phyloP scores from a whole-genome alignment of 2,113 vertebrate genomes.

The Loxodonta africana region DNA sequence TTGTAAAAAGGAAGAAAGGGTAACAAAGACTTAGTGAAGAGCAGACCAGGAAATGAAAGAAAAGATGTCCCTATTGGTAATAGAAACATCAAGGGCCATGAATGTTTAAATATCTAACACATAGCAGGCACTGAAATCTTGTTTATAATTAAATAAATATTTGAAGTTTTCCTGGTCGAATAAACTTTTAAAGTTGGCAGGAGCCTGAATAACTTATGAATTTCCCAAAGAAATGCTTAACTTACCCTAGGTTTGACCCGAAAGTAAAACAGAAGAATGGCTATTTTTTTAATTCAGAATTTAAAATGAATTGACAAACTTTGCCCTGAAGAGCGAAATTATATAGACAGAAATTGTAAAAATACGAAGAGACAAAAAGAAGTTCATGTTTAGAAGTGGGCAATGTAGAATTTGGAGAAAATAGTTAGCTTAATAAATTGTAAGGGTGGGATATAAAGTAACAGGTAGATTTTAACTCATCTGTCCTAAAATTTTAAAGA shows the following conservation, averaged over 20 bases:
- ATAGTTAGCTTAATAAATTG: background rate
- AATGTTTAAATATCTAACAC: background rate
- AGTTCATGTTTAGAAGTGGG: background rate
- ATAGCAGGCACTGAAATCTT: background rate
- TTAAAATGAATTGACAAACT: background rate
- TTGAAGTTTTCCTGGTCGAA: conserved; percentile 21
- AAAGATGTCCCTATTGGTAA: conserved; percentile 4
- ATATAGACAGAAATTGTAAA: background rate
- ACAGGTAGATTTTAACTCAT: background rate
- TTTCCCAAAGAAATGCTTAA: background rate
- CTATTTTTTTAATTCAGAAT: background rate
- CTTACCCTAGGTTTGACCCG: background rate
- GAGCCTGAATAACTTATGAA: background rate
- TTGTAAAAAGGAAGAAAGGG: background rate
- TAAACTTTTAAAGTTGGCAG: background rate
- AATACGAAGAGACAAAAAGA: background rate
- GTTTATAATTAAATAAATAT: background rate
- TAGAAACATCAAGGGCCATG: background rate
- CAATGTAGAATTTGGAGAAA: conserved; percentile 17
- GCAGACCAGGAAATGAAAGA: background rate
- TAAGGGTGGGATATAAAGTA: background rate
- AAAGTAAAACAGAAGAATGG: background rate
- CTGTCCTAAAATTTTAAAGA: background rate
- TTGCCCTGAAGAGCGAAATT: background rate
- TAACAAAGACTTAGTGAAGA: background rate